A percentile compares a stretch with the other conserved stretches of the same genome.
phyloP scores from a whole-genome alignment of 2,797 vertebrate genomes.

The Pachyuromys duprasi region DNA sequence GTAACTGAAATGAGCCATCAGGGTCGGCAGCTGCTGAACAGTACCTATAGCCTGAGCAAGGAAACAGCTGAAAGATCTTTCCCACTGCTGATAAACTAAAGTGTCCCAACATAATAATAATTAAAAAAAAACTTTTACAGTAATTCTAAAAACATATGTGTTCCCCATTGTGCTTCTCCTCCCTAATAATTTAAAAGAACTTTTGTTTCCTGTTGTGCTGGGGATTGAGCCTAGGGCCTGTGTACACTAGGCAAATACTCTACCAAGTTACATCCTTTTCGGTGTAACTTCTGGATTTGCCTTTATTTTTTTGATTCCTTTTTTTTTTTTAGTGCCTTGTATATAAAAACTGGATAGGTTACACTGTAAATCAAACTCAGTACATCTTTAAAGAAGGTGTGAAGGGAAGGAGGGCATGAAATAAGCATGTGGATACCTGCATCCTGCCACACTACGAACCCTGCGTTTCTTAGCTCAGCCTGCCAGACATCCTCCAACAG shows the following conservation, averaged over 20 bases:
- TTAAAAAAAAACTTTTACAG: not conserved
- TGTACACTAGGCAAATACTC: not conserved
- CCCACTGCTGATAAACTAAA: constrained; percentile 41
- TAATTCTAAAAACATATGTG: constrained; percentile 41
- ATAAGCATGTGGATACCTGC: not conserved
- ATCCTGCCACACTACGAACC: not conserved
- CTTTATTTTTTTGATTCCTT: not conserved
- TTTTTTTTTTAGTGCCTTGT: not conserved
- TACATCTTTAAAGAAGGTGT: not conserved
- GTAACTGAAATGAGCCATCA: constrained; percentile 48
- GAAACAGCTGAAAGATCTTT: constrained; percentile 26
- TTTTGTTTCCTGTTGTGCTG: not conserved
- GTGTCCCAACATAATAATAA: constrained; percentile 22
- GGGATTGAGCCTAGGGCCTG: not conserved
- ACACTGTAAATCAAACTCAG: constrained; percentile 43
- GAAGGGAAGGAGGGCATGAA: not conserved
- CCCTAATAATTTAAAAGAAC: constrained; percentile 2
- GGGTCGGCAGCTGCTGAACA: constrained; percentile 27
- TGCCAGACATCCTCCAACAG: not conserved
- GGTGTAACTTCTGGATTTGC: not conserved
- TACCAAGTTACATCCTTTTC: not conserved
- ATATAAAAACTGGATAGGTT: constrained; percentile 30
- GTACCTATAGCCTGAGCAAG: not conserved
- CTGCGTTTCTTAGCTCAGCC: not conserved
- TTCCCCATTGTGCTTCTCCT: not conserved